Evolutionary conservation across 2,113 vertebrate species (phyloP).

Genomic region (Sciurus niger): DNA sequence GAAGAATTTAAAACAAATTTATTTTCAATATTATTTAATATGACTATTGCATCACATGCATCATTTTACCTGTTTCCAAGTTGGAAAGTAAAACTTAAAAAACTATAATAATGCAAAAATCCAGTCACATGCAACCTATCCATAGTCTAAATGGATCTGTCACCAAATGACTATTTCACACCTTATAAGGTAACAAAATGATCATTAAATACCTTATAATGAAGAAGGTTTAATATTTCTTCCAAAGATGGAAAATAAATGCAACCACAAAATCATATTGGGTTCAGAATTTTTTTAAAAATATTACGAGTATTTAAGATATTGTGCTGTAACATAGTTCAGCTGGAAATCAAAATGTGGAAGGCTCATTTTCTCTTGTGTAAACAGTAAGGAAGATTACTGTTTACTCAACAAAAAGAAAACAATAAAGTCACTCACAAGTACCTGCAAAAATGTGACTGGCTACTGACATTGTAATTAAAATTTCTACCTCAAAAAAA

Average conservation of each 20-base stretch:
- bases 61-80: background rate
- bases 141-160: constrained; percentile 19
- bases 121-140: background rate
- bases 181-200: background rate
- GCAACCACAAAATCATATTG: constrained; percentile 31
- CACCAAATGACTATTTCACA: constrained; percentile 20
- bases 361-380: background rate
- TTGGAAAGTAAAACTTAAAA: background rate
- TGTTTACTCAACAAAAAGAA: background rate
- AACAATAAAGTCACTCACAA: background rate
- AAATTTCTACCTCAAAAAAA: background rate
- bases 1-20: constrained; percentile 26
- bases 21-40: constrained; percentile 34
- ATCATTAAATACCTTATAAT: background rate
- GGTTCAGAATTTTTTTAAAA: background rate
- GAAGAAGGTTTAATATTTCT: background rate
- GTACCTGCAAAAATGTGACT: constrained; percentile 10
- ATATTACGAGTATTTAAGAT: constrained; percentile 29
- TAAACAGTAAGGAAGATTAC: background rate
- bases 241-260: constrained; percentile 26
- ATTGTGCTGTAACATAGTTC: background rate
- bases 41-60: background rate
- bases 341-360: constrained; percentile 41
- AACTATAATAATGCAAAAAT: background rate
- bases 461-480: background rate